Conservation (phyloP, 2,113 vertebrate species). For the Prunella fulvescens region DNA sequence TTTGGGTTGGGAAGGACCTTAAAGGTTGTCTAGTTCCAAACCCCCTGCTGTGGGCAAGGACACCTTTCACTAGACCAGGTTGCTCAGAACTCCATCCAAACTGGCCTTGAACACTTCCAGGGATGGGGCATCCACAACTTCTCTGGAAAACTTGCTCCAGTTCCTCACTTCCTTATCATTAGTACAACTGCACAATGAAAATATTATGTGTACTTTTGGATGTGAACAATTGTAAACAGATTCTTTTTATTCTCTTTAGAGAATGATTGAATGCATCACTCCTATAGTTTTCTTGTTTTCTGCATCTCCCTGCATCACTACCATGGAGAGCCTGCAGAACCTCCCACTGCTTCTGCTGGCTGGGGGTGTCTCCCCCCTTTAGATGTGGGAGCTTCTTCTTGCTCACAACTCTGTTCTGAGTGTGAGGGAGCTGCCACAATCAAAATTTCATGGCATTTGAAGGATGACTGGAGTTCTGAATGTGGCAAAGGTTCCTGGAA, state of each 20-base stretch:
- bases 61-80: background rate
- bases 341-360: background rate
- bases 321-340: background rate
- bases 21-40: background rate
- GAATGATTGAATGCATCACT: background rate
- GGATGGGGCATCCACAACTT: background rate
- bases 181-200: conserved; percentile 13
- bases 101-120: background rate
- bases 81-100: background rate
- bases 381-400: background rate
- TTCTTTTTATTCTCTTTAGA: background rate
- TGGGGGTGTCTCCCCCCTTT: background rate
- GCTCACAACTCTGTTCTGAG: background rate
- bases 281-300: background rate
- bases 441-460: background rate
- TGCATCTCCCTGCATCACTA: background rate
- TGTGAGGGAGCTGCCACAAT: background rate
- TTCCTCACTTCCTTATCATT: background rate
- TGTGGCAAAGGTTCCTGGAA: background rate
- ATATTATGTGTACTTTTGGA: background rate
- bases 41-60: background rate
- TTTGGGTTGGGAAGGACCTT: background rate
- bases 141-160: background rate
- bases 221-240: background rate
- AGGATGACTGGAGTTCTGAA: background rate